phyloP scores from a whole-genome alignment of 2,888 invertebrate genomes.

The Ennomos fuscantarius region DNA sequence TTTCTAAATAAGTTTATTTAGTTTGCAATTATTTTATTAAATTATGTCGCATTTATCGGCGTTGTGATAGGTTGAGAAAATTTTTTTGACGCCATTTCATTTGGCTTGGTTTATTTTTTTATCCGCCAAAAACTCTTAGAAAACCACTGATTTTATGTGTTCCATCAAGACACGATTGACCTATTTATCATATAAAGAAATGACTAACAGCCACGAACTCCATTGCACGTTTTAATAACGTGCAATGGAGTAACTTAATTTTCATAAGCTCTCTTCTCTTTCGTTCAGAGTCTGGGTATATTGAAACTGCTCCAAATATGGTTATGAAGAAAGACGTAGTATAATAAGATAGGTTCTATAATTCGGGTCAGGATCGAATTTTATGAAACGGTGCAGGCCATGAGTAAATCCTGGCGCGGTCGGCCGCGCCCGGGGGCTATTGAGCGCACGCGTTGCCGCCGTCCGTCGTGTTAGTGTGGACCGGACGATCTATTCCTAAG shows the following conservation, averaged over 20 bases:
- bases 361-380: conserved; percentile 67
- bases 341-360: conserved; percentile 61
- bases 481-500: conserved; percentile 12
- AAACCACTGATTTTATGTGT: too few relatives aligned
- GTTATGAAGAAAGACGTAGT: conserved; percentile 42
- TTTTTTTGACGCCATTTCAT: too few relatives aligned
- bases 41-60: too few relatives aligned
- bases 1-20: conserved; percentile 10
- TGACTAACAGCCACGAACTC: background rate
- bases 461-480: conserved; percentile 37
- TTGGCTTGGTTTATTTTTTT: too few relatives aligned
- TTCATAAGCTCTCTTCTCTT: conserved; percentile 5
- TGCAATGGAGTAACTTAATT: background rate
- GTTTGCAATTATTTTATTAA: background rate
- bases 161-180: too few relatives aligned
- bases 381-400: conserved; percentile 62
- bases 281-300: conserved; percentile 16
- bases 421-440: conserved; percentile 44
- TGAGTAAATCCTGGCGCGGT: conserved; percentile 66
- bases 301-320: conserved; percentile 26
- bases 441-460: conserved; percentile 34
- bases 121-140: too few relatives aligned
- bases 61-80: background rate
- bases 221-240: too few relatives aligned
- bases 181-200: background rate